Evolutionary conservation across 92 coral and sea anemone genomes (phyloP).

Genomic region (Epizoanthus rinbou): DNA sequence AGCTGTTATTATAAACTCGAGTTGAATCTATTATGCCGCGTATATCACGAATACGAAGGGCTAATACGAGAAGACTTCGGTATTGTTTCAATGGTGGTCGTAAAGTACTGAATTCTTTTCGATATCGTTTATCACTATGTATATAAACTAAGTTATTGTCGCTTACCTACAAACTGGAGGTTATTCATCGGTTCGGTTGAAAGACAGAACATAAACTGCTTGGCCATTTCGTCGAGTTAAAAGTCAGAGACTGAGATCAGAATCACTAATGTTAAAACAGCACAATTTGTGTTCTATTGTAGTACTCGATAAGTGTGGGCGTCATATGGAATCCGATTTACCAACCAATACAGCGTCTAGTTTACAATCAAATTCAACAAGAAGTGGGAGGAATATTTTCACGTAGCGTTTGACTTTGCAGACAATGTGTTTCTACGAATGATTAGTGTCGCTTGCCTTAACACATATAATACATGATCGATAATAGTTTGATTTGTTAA

Average conservation of each 20-base stretch:
- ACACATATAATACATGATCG: background rate
- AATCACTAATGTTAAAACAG: slow-evolving; percentile 1
- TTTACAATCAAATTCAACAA: background rate
- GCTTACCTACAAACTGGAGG: slow-evolving; percentile 31
- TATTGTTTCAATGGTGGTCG: no score
- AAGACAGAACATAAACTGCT: slow-evolving; percentile 42
- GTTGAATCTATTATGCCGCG: no score
- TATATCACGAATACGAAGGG: no score
- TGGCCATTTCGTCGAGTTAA: slow-evolving; percentile 31
- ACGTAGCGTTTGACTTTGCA: slow-evolving; percentile 31
- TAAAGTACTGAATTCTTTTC: no score
- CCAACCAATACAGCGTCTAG: slow-evolving; percentile 30
- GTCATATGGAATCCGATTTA: background rate
- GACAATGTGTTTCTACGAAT: slow-evolving; percentile 6
- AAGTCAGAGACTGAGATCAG: background rate
- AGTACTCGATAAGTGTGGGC: slow-evolving; percentile 29
- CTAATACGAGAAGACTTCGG: no score
- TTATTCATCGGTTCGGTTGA: slow-evolving; percentile 8
- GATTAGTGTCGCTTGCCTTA: slow-evolving; percentile 1
- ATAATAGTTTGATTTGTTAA: background rate
- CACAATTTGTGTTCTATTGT: slow-evolving; percentile 29
- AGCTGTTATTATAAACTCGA: no score
- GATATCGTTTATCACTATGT: no score
- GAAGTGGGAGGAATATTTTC: slow-evolving; percentile 44
- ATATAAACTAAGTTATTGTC: background rate